phyloP scores from a whole-genome alignment of 2,888 invertebrate genomes.

The Pristionchus fissidentatus region DNA sequence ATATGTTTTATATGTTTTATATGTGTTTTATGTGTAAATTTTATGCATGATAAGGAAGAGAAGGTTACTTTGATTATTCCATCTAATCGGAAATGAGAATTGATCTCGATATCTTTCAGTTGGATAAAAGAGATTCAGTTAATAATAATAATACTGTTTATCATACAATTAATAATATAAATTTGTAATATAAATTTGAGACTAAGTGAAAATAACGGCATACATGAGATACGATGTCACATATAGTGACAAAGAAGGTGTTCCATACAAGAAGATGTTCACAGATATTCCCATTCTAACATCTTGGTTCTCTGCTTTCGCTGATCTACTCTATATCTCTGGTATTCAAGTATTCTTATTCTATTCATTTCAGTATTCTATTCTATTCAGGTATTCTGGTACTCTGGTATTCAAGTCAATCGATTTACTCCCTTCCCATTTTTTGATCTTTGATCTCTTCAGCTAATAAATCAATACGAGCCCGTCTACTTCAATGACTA shows the following conservation, averaged over 20 bases:
- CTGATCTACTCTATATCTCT: conserved; percentile 58
- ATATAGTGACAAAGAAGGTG: too few relatives aligned
- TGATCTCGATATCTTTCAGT: background rate
- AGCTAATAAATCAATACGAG: conserved; percentile 58
- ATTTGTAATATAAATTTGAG: too few relatives aligned
- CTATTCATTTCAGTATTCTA: too few relatives aligned
- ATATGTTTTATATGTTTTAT: too few relatives aligned
- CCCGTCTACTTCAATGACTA: conserved; percentile 62
- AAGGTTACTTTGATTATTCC: conserved; percentile 8
- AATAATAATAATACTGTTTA: too few relatives aligned
- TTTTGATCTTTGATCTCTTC: conserved; percentile 26
- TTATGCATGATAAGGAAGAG: conserved; percentile 11
- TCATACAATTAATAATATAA: too few relatives aligned
- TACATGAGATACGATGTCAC: too few relatives aligned
- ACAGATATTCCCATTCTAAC: conserved; percentile 55
- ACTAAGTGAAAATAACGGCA: too few relatives aligned
- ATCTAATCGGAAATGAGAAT: background rate
- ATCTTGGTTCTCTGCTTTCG: conserved; percentile 59
- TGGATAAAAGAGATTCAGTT: conserved; percentile 20
- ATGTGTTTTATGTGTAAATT: too few relatives aligned
- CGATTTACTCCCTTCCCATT: background rate
- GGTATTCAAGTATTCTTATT: conserved; percentile 49
- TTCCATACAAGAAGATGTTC: conserved; percentile 56
- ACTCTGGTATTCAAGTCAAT: conserved; percentile 21
- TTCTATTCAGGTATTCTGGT: too few relatives aligned